Conservation (phyloP, 2,113 vertebrate genomes). For the Orycteropus afer region DNA sequence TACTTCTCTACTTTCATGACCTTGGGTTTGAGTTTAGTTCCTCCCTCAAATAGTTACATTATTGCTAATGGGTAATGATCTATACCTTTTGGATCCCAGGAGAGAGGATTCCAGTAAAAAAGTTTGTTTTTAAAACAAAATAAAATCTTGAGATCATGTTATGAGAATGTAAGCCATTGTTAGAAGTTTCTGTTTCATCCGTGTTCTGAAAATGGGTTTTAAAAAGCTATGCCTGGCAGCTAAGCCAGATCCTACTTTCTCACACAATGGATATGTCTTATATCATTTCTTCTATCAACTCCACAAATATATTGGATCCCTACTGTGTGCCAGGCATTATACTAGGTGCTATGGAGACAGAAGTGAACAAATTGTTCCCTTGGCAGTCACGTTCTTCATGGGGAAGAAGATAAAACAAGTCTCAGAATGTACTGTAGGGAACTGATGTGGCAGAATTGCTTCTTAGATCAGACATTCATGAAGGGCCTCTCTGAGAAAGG, state of each 20-base stretch:
- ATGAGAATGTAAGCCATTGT: neutral
- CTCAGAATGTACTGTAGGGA: neutral
- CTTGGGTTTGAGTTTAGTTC: conserved; percentile 32
- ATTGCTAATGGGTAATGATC: neutral
- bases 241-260: neutral
- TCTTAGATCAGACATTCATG: conserved; percentile 1
- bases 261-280: neutral
- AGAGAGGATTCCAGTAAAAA: neutral
- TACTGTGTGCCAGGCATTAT: neutral
- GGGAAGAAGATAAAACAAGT: neutral
- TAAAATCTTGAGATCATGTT: neutral
- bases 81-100: neutral
- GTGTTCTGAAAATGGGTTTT: conserved; percentile 18
- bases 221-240: neutral
- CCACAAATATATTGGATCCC: neutral
- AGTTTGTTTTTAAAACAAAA: neutral
- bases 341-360: neutral
- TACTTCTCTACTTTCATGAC: conserved; percentile 16
- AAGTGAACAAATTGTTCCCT: neutral
- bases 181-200: conserved; percentile 46
- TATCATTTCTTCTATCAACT: neutral
- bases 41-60: conserved; percentile 13
- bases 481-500: conserved; percentile 18
- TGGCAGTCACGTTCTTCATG: neutral
- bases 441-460: neutral